These are phyloP conservation scores for Cyanistes caeruleus DNA, from an alignment of 2,113 vertebrate genomes.

Conservation along the genomic window DNA sequence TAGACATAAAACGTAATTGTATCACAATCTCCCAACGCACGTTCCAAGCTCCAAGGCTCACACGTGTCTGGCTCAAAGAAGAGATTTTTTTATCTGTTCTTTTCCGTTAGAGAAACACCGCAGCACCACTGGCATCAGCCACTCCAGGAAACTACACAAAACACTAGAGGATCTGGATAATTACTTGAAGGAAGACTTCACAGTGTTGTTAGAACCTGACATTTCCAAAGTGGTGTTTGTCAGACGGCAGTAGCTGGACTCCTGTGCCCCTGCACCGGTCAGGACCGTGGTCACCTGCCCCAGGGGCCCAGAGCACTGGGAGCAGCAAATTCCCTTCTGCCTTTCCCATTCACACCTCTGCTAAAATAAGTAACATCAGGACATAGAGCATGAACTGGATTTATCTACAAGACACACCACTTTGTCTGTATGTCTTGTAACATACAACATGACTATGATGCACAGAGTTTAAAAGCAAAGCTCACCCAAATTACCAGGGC, in stretches of 20 bases:
- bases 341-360: neutral
- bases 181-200: neutral
- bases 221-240: neutral
- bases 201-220: neutral
- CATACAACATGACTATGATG: accelerated
- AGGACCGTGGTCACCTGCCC: neutral
- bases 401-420: neutral
- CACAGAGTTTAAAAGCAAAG: neutral
- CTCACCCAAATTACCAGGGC: neutral
- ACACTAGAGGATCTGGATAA: neutral
- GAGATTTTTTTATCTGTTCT: conserved; percentile 3
- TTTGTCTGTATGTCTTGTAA: too few species aligned
- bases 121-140: neutral
- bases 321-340: neutral
- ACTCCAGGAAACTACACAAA: neutral
- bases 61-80: neutral
- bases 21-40: conserved; percentile 15
- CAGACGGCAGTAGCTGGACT: neutral
- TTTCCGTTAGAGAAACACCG: neutral
- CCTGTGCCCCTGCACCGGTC: too few species aligned
- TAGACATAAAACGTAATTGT: conserved; percentile 68
- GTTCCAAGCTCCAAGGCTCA: conserved; percentile 16
- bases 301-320: accelerated
- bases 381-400: accelerated
- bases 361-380: neutral